Conservation (phyloP, 2,888 invertebrate genomes). For the Hypolimnas misippus region DNA sequence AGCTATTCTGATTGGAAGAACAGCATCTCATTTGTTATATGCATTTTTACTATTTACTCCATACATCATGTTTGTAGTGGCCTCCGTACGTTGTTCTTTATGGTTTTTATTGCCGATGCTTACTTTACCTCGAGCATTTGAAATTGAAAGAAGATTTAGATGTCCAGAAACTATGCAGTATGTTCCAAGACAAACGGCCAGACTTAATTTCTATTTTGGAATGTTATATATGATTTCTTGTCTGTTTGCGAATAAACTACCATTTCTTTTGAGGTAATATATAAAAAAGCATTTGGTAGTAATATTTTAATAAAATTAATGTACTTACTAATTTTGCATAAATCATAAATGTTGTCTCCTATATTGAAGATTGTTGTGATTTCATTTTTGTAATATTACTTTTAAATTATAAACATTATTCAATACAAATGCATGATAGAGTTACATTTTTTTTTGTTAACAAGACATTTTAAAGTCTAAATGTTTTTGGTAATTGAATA, state of each 20-base stretch:
- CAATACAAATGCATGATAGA: constrained; percentile 1
- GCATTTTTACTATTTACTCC: constrained; percentile 95
- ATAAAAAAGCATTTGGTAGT: constrained; percentile 28
- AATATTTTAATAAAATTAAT: constrained; percentile 27
- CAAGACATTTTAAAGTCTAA: constrained; percentile 10
- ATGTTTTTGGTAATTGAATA: constrained; percentile 10
- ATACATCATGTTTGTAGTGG: constrained; percentile 94
- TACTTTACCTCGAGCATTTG: constrained; percentile 94
- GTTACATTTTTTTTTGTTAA: neutral
- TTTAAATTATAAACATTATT: neutral
- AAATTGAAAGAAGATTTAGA: constrained; percentile 94
- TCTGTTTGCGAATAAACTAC: constrained; percentile 87
- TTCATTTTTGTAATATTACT: neutral
- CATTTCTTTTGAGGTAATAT: constrained; percentile 77
- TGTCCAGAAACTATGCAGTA: constrained; percentile 89
- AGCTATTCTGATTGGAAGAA: constrained; percentile 96
- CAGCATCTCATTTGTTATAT: constrained; percentile 95
- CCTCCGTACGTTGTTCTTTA: constrained; percentile 91
- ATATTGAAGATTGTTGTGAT: constrained; percentile 1
- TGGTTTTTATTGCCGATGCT: constrained; percentile 96
- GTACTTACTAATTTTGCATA: constrained; percentile 50
- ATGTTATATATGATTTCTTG: constrained; percentile 94
- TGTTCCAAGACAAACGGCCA: constrained; percentile 95
- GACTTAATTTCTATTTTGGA: constrained; percentile 95
- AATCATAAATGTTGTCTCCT: constrained; percentile 20